Percentiles rank a stretch among this genome's conserved stretches.
Evolutionary conservation across 2,888 invertebrate genomes (phyloP).

Genomic region (Watsonalla binaria): DNA sequence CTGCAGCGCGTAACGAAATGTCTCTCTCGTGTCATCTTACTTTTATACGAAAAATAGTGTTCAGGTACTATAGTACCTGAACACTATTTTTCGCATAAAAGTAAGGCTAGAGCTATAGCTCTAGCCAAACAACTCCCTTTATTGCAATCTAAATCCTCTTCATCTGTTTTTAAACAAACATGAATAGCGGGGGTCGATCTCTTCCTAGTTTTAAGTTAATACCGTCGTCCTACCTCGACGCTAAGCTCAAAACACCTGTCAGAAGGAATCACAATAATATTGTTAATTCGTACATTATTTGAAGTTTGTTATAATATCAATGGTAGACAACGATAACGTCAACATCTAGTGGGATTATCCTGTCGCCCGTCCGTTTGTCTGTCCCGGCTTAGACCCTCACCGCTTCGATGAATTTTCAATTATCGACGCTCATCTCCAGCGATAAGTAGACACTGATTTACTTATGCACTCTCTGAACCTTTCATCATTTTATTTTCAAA

Average conservation of each 20-base stretch:
- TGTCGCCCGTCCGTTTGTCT: constrained; percentile 28
- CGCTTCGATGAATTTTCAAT: constrained; percentile 46
- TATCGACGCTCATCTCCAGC: constrained; percentile 39
- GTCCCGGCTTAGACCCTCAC: constrained; percentile 31
- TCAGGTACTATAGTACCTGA: neutral
- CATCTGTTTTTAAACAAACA: no score
- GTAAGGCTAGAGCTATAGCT: neutral
- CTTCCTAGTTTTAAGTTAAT: neutral
- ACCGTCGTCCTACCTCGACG: neutral
- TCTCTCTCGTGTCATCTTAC: neutral
- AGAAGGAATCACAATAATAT: neutral
- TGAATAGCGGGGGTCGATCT: no score
- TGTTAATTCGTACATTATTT: constrained; percentile 30
- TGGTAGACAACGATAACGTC: constrained; percentile 40
- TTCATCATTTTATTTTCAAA: constrained; percentile 16
- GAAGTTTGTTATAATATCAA: constrained; percentile 27
- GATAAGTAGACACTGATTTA: constrained; percentile 39
- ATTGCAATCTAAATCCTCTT: no score
- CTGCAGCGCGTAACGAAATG: neutral
- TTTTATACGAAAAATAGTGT: neutral
- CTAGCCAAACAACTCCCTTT: no score
- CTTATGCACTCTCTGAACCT: constrained; percentile 19
- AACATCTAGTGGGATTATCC: constrained; percentile 37
- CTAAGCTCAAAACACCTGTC: neutral
- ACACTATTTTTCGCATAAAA: neutral